phyloP scores from a whole-genome alignment of 2,113 vertebrate species.

The Cyprinodon brontotheroides region DNA sequence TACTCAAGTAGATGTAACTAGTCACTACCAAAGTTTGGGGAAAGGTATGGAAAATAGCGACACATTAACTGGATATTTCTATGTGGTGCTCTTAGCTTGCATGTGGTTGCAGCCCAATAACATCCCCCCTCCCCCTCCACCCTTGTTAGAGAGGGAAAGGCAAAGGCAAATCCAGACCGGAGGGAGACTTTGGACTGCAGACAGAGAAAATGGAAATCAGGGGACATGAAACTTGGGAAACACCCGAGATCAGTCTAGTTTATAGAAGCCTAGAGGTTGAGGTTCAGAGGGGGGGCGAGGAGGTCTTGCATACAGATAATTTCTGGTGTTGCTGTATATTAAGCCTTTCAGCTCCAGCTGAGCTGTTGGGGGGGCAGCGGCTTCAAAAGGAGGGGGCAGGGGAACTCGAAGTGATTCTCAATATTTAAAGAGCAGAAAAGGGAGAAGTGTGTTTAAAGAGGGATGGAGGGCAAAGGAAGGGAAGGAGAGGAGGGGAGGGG shows the following conservation, averaged over 20 bases:
- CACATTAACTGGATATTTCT: slow-evolving; percentile 3
- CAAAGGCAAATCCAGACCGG: slow-evolving; percentile 62
- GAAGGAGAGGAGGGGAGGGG: background rate
- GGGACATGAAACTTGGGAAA: slow-evolving; percentile 51
- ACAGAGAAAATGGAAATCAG: slow-evolving; percentile 20
- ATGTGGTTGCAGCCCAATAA: slow-evolving; percentile 37
- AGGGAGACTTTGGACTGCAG: slow-evolving; percentile 62
- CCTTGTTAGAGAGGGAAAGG: slow-evolving; percentile 49
- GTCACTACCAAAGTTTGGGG: no score
- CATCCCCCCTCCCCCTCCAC: slow-evolving; percentile 19
- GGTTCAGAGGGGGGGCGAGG: slow-evolving; percentile 7
- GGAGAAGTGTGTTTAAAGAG: slow-evolving; percentile 58
- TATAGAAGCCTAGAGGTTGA: slow-evolving; percentile 27
- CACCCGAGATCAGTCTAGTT: slow-evolving; percentile 35
- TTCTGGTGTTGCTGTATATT: slow-evolving; percentile 27
- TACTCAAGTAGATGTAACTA: no score
- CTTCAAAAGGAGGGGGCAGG: slow-evolving; percentile 55
- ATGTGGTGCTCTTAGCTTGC: slow-evolving; percentile 8
- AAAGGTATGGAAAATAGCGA: background rate
- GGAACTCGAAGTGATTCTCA: slow-evolving; percentile 62
- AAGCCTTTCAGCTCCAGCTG: slow-evolving; percentile 28
- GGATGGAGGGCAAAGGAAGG: slow-evolving; percentile 18
- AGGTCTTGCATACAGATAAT: slow-evolving; percentile 27
- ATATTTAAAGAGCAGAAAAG: slow-evolving; percentile 71
- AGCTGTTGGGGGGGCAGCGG: slow-evolving; percentile 49